These are phyloP conservation scores for Dipodomys spectabilis DNA, from an alignment of 2,113 vertebrate species.

Conservation along the genomic window DNA sequence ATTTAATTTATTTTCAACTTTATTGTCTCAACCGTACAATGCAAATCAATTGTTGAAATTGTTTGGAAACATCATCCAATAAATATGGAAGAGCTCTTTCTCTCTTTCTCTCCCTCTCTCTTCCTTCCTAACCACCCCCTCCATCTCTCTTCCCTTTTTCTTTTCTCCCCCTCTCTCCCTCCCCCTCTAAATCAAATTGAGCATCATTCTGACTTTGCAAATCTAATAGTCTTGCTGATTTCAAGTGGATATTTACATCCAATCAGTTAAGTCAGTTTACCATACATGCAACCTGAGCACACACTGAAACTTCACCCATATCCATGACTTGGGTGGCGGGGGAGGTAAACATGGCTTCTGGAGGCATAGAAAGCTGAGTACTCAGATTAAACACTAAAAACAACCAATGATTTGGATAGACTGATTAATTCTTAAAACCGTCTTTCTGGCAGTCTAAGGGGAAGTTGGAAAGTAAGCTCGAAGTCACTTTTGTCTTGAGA, in stretches of 20 bases:
- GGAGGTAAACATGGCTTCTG: neutral
- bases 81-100: neutral
- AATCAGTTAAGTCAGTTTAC: neutral
- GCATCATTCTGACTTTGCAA: neutral
- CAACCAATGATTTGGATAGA: neutral
- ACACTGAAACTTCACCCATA: neutral
- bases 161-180: no score
- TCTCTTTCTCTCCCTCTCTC: neutral
- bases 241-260: neutral
- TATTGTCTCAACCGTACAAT: conserved; percentile 61
- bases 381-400: neutral
- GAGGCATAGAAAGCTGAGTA: neutral
- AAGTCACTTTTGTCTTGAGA: neutral
- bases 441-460: neutral
- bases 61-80: conserved; percentile 20
- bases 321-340: neutral
- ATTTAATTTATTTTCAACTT: conserved; percentile 81
- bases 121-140: no score
- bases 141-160: neutral
- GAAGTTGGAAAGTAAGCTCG: neutral
- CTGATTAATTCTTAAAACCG: neutral
- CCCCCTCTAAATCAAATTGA: neutral
- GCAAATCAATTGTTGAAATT: conserved; percentile 68
- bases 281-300: neutral
- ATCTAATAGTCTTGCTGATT: neutral